Evolutionary conservation across 2,797 vertebrate genomes (phyloP).

Genomic region (Tangara arthus): DNA sequence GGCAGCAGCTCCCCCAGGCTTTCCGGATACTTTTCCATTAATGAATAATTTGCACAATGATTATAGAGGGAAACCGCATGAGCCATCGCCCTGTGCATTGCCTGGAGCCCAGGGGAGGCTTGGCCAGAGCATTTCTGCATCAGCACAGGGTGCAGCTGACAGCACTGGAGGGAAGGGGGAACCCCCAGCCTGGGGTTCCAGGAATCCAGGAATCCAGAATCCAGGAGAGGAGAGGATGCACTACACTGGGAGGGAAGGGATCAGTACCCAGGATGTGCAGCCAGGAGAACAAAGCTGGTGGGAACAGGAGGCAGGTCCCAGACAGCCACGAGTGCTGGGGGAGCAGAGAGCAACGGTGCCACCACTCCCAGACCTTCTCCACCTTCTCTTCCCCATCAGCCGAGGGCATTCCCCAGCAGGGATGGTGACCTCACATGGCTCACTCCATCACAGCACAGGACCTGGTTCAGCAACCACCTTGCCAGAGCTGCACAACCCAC

Average conservation of each 20-base stretch:
- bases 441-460: fast-evolving
- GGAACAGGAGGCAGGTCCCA: neutral
- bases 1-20: constrained; percentile 6
- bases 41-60: constrained; percentile 26
- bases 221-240: fast-evolving
- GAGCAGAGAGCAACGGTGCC: neutral
- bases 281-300: fast-evolving
- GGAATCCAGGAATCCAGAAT: neutral
- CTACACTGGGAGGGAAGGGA: fast-evolving
- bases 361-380: neutral
- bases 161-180: fast-evolving
- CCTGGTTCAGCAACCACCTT: fast-evolving
- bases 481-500: neutral
- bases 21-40: neutral
- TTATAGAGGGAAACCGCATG: neutral
- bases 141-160: fast-evolving
- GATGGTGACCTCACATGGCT: fast-evolving
- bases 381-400: neutral
- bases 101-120: neutral
- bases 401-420: neutral
- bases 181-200: fast-evolving
- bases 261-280: fast-evolving
- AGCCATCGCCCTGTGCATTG: neutral
- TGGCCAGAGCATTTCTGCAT: neutral
- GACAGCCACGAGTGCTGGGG: fast-evolving